These are phyloP conservation scores for Coryphaenoides rupestris DNA, from an alignment of 2,113 vertebrate genomes.

Conservation along the genomic window DNA sequence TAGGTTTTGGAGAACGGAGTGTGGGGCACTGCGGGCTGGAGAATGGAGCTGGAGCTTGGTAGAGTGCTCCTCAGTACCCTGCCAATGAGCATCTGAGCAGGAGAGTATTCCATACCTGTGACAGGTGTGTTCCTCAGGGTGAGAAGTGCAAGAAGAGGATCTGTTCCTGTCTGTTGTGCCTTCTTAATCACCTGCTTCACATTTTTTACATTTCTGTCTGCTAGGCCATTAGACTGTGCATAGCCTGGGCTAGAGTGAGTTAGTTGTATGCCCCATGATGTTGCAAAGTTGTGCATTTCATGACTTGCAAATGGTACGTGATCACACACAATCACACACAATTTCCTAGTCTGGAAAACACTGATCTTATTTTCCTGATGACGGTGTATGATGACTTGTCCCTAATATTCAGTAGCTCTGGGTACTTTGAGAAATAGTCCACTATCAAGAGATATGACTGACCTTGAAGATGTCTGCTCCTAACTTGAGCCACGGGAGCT, in stretches of 20 bases:
- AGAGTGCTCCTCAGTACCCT: not conserved
- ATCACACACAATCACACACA: conserved; percentile 13
- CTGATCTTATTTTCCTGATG: not conserved
- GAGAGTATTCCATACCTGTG: not conserved
- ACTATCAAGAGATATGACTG: conserved; percentile 1
- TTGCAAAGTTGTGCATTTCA: conserved; percentile 10
- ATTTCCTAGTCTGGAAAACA: conserved; percentile 2
- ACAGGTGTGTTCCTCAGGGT: conserved; percentile 6
- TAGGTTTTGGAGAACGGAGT: conserved; percentile 1
- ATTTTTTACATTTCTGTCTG: not conserved
- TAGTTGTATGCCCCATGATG: conserved; percentile 12
- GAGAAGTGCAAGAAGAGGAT: conserved; percentile 4
- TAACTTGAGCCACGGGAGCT: conserved; percentile 22
- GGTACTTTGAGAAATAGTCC: conserved; percentile 6
- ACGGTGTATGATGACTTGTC: conserved; percentile 1
- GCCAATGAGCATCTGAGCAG: not conserved
- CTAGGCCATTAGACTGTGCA: conserved; percentile 10
- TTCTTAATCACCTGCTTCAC: not conserved
- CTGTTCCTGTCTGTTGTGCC: not conserved
- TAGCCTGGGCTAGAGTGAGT: conserved; percentile 15
- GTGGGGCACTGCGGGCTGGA: not conserved
- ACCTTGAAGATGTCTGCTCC: conserved; percentile 8
- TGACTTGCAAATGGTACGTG: conserved; percentile 22
- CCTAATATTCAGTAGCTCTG: not conserved
- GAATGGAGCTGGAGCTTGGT: not conserved